phyloP scores from a whole-genome alignment of 2,797 vertebrate genomes.

The Phylloscopus collybita region DNA sequence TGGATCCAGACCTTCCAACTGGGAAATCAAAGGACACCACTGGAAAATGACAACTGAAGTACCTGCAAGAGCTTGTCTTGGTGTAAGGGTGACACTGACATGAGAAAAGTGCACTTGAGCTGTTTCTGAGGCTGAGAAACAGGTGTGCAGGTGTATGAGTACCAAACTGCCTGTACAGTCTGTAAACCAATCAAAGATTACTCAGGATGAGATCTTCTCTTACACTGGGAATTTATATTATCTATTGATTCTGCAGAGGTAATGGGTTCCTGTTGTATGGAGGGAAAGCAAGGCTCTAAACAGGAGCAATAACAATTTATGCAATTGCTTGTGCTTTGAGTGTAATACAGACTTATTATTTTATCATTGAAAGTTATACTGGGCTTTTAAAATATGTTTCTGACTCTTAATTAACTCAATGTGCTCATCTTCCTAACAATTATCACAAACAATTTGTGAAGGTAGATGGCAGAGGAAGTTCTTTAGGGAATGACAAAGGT shows the following conservation, averaged over 20 bases:
- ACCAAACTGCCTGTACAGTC: background rate
- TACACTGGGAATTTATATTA: background rate
- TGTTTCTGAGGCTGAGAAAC: background rate
- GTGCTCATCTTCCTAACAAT: background rate
- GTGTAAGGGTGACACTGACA: background rate
- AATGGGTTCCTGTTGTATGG: background rate
- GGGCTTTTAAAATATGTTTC: background rate
- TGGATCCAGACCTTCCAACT: background rate
- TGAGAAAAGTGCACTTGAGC: background rate
- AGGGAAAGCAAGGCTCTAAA: background rate
- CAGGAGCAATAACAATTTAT: background rate
- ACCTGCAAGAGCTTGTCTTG: background rate
- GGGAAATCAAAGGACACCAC: background rate
- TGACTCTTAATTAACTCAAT: background rate
- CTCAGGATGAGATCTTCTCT: background rate
- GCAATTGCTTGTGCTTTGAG: background rate
- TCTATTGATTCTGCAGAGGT: background rate
- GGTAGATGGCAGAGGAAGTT: background rate
- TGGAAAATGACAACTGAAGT: background rate
- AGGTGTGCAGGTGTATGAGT: fast-evolving
- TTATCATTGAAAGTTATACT: background rate
- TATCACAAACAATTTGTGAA: background rate
- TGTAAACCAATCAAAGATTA: background rate
- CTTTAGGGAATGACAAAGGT: background rate
- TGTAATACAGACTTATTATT: background rate